phyloP scores from a whole-genome alignment of 2,888 invertebrate genomes.

The Cistogaster globosa region DNA sequence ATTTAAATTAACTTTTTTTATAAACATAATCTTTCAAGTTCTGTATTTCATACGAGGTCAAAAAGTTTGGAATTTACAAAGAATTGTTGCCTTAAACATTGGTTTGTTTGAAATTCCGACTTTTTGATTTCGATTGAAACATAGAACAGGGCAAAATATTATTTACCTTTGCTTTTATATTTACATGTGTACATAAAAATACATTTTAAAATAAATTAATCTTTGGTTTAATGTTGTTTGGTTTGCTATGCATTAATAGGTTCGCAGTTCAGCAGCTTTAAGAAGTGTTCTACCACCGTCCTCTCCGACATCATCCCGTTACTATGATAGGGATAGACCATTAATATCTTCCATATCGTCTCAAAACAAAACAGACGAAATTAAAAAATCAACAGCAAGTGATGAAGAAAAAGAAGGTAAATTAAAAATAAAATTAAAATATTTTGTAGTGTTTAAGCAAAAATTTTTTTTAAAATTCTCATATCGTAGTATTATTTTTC shows the following conservation, averaged over 20 bases:
- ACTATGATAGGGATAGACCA: slow-evolving; percentile 82
- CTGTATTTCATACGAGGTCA: too few species aligned
- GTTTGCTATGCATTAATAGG: slow-evolving; percentile 69
- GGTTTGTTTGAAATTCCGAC: too few species aligned
- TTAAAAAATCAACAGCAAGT: slow-evolving; percentile 72
- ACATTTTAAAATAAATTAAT: slow-evolving; percentile 1
- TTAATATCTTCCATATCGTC: slow-evolving; percentile 75
- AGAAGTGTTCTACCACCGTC: slow-evolving; percentile 81
- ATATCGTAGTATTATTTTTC: too few species aligned
- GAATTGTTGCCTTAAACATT: too few species aligned
- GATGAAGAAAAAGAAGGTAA: slow-evolving; percentile 82
- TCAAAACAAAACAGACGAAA: slow-evolving; percentile 76
- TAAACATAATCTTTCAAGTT: neutral
- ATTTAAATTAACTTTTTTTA: slow-evolving; percentile 38
- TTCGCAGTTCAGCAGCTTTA: slow-evolving; percentile 77
- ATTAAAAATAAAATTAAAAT: slow-evolving; percentile 38
- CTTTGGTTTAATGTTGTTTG: neutral
- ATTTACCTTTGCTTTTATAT: neutral
- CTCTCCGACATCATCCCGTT: slow-evolving; percentile 80
- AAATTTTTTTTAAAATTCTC: too few species aligned
- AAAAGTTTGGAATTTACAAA: too few species aligned
- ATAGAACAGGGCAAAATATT: neutral
- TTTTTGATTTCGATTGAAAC: too few species aligned
- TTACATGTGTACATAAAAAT: neutral
- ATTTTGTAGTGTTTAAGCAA: too few species aligned